phyloP scores from a whole-genome alignment of 2,113 vertebrate species.

The Papio anubis region DNA sequence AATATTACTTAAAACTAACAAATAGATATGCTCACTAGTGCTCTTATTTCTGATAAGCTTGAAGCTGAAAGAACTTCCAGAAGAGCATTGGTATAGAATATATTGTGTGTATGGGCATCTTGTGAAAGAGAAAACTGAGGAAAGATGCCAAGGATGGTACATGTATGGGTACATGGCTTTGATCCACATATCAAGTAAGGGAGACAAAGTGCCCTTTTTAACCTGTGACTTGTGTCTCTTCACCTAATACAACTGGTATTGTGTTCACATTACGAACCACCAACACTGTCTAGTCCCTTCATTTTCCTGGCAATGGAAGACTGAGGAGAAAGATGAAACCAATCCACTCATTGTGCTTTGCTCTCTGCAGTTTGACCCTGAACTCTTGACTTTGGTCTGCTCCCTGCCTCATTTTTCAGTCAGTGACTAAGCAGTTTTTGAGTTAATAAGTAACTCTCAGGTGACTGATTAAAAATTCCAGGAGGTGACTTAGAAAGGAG shows the following conservation, averaged over 20 bases:
- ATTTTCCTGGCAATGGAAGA: background rate
- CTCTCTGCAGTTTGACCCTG: slow-evolving; percentile 68
- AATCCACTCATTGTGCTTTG: background rate
- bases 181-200: background rate
- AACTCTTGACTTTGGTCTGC: slow-evolving; percentile 82
- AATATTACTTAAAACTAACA: slow-evolving; percentile 37
- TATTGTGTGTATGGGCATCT: background rate
- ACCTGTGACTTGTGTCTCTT: background rate
- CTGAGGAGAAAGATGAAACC: background rate
- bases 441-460: slow-evolving; percentile 88
- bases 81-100: background rate
- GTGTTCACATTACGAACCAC: background rate
- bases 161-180: background rate
- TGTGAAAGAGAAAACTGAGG: background rate
- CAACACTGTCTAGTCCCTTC: background rate
- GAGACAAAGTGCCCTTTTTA: background rate
- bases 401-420: slow-evolving; percentile 83
- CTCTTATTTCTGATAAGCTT: background rate
- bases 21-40: background rate
- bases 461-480: slow-evolving; percentile 71
- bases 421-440: slow-evolving; percentile 80
- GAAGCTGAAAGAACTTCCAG: background rate
- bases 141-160: background rate
- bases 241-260: background rate
- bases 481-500: slow-evolving; percentile 46